These are phyloP conservation scores for Alectoris magna DNA, from an alignment of 2,797 vertebrate genomes.

Conservation along the genomic window DNA sequence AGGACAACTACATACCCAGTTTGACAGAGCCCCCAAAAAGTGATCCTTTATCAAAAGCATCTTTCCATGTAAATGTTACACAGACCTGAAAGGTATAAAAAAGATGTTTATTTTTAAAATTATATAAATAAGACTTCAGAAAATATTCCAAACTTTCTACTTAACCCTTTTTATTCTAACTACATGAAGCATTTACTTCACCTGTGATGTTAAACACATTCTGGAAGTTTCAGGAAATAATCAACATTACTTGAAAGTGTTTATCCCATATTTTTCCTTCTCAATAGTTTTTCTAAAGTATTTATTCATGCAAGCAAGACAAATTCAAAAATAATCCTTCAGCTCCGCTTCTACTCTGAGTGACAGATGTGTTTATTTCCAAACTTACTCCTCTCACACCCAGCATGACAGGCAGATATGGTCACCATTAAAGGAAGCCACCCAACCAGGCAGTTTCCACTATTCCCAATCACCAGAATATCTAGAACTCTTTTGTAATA, in stretches of 20 bases:
- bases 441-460: not conserved
- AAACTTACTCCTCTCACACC: not conserved
- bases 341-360: not conserved
- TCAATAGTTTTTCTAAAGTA: not conserved
- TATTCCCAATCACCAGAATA: not conserved
- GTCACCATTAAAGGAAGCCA: not conserved
- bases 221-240: not conserved
- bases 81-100: conserved; percentile 84
- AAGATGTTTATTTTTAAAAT: not conserved
- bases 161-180: not conserved
- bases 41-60: conserved; percentile 99
- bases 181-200: not conserved
- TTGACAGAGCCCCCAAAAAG: conserved; percentile 97
- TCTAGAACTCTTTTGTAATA: not conserved
- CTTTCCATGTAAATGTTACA: conserved; percentile 98
- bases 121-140: not conserved
- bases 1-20: conserved; percentile 83
- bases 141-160: not conserved
- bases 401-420: not conserved
- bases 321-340: not conserved
- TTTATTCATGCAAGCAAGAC: not conserved
- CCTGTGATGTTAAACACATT: not conserved
- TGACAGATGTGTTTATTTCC: not conserved
- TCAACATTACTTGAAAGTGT: not conserved
- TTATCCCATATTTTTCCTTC: not conserved